Conservation (phyloP, 2,797 vertebrate genomes). For the Ceryle rudis region DNA sequence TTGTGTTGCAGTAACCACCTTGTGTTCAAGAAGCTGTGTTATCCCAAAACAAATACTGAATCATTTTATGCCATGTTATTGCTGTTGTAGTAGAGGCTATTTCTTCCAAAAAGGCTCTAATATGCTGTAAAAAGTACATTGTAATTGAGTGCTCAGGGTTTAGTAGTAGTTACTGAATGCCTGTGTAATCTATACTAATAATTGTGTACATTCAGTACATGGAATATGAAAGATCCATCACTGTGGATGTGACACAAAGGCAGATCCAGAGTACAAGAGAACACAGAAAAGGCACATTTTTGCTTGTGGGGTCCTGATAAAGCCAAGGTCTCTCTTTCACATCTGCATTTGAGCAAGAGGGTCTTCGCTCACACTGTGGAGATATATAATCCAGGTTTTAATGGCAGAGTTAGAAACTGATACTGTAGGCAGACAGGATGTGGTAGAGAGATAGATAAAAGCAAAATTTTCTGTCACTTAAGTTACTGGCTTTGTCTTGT, state of each 20-base stretch:
- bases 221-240: neutral
- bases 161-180: neutral
- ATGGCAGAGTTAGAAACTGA: neutral
- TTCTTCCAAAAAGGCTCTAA: neutral
- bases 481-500: neutral
- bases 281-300: neutral
- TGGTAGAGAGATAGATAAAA: neutral
- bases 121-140: neutral
- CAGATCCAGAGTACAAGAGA: neutral
- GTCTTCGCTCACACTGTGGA: rapidly evolving
- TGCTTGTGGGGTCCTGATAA: neutral
- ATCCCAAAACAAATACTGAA: neutral
- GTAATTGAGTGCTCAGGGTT: neutral
- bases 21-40: neutral
- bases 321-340: neutral
- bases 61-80: neutral
- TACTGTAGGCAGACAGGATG: neutral
- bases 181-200: neutral
- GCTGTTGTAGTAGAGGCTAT: neutral
- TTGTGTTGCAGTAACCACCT: neutral
- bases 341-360: neutral
- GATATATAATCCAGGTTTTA: neutral
- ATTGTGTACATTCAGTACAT: neutral
- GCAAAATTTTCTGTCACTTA: neutral
- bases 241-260: neutral